These are phyloP conservation scores for Oxyruncus cristatus DNA, from an alignment of 2,113 vertebrate species.

Conservation along the genomic window DNA sequence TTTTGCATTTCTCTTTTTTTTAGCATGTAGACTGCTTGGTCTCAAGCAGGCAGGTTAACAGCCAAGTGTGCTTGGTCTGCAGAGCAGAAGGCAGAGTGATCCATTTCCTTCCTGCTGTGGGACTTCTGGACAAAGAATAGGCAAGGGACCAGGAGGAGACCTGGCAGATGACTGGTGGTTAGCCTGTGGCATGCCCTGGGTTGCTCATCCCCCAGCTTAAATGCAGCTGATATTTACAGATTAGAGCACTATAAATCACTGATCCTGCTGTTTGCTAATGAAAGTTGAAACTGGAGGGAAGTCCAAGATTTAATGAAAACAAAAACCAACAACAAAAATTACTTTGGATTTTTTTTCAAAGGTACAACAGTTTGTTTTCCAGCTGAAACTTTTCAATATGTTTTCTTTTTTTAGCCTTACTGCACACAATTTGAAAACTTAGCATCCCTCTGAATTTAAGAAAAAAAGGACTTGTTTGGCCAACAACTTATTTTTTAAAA, in stretches of 20 bases:
- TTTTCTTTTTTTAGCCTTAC: background rate
- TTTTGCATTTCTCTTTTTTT: background rate
- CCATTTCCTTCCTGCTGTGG: background rate
- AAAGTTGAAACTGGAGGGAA: background rate
- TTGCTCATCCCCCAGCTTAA: background rate
- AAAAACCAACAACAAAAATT: background rate
- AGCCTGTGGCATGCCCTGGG: no score
- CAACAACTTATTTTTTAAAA: background rate
- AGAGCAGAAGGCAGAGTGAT: background rate
- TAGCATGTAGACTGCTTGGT: accelerated
- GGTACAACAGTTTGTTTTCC: background rate
- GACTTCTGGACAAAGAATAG: background rate
- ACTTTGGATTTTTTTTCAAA: background rate
- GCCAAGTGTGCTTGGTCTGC: no score
- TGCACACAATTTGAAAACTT: background rate
- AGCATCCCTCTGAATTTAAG: background rate
- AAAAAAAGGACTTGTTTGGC: background rate
- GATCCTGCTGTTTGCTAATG: background rate
- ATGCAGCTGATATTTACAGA: background rate
- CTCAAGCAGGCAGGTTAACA: background rate
- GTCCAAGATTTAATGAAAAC: background rate
- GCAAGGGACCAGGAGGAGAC: background rate
- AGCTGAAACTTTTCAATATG: background rate
- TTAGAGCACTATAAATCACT: background rate
- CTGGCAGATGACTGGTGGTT: background rate